Conservation (phyloP, 2,797 vertebrate genomes). For the Phalanger gymnotis region DNA sequence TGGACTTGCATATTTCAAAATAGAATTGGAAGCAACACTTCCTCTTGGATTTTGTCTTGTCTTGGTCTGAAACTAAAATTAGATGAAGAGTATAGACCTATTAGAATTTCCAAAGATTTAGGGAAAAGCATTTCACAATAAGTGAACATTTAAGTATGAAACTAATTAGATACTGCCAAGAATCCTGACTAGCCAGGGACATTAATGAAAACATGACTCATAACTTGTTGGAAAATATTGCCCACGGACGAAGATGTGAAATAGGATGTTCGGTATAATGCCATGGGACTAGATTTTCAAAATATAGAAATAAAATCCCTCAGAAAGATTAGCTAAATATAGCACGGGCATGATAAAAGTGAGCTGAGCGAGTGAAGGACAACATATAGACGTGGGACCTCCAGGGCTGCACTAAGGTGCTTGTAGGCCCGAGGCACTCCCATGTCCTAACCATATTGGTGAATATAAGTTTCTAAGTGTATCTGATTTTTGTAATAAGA, state of each 20-base stretch:
- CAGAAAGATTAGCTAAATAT: conserved; percentile 44
- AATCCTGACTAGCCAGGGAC: not conserved
- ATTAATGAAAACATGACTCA: conserved; percentile 33
- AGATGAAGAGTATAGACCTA: not conserved
- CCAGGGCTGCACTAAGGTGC: not conserved
- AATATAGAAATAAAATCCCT: conserved; percentile 19
- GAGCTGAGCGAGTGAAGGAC: not conserved
- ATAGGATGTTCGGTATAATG: conserved; percentile 42
- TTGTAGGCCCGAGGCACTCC: not conserved
- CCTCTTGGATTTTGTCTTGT: not conserved
- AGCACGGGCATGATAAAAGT: conserved; percentile 21
- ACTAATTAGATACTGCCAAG: not conserved
- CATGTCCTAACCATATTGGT: not conserved
- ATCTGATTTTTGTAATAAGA: not conserved
- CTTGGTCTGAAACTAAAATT: not conserved
- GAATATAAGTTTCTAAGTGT: not conserved
- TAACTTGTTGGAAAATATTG: conserved; percentile 13
- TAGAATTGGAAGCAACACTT: conserved; percentile 1
- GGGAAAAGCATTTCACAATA: not conserved
- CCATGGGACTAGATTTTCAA: conserved; percentile 8
- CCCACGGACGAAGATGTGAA: conserved; percentile 56
- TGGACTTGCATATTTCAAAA: not conserved
- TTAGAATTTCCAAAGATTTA: conserved; percentile 1
- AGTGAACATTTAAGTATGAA: not conserved
- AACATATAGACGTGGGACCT: conserved; percentile 52